Base-by-base conservation (phyloP, 2,797 vertebrate species). In the Martes flavigula region DNA sequence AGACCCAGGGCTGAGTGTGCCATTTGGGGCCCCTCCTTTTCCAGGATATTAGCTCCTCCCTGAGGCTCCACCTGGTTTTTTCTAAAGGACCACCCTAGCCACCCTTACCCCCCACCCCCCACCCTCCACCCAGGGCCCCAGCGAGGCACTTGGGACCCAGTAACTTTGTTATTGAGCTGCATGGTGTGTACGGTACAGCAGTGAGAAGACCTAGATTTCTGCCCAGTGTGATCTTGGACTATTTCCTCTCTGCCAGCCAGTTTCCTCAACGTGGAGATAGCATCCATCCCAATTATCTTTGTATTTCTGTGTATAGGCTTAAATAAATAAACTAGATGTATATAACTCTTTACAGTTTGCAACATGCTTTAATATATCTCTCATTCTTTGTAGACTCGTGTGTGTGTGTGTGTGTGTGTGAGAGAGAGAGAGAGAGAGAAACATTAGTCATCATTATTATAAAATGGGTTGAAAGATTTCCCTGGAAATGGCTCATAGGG, bases 141-240 rank as follows among this genome's bases (percentile, higher is more conserved):
- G 46, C 46, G 3, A 10, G 40, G 62, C 68, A 21, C 78, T 68
- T 83, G 40, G 68, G 25, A 21, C 54, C 75, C 48, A 7, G 72
- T 51, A n/a, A 82, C 66, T 75, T 75, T 97, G 89, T 73, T 15
- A 51, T 43, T 91, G 48, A 95, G 35, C 46, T 87, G 48, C 6
- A 1, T 66, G 73, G 25, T 62, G 23, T 60, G n/a, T n/a, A n/a
- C n/a, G 46, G 23, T 35, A 73, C 2, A 40, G 13, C 43, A 87
- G 46, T 30, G 23, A 77, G 48, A 58, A 86, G 94, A 88, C 38
- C 79, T 87, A 75, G 89, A 58, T 95, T 96, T 82, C 89, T 60
- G 40, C 48, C 70, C 51, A 7, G 25, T 43, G 60, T 93, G 78
- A 77, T 58, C 77, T 43, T 96, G 58, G 83, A 35, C 64, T 23